Conservation (phyloP, 1,140 invertebrate species). For the Brachionus rubens region DNA sequence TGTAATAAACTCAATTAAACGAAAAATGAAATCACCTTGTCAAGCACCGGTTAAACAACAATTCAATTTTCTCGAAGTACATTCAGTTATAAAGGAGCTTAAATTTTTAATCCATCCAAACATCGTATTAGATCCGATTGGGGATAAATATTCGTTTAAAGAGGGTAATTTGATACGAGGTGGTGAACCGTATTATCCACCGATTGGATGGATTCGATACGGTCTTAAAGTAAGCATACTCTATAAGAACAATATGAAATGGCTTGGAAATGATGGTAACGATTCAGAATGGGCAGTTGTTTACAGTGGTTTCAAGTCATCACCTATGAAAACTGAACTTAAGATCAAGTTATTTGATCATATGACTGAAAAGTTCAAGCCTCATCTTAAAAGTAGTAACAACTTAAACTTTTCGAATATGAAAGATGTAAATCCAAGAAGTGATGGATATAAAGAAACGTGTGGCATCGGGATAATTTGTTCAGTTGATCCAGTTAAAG, state of each 20-base stretch:
- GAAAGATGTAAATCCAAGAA: not conserved
- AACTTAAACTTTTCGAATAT: slow-evolving; percentile 13
- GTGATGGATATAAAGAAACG: not conserved
- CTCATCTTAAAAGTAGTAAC: slow-evolving; percentile 10
- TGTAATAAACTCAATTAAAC: not conserved
- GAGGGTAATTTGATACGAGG: not conserved
- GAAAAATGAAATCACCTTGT: not conserved
- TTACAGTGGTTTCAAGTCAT: not conserved
- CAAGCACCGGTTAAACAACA: not conserved
- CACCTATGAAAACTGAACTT: not conserved
- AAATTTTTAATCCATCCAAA: slow-evolving; percentile 7
- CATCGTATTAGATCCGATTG: not conserved
- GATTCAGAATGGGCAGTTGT: slow-evolving; percentile 3
- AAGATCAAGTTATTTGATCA: not conserved
- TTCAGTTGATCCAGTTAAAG: not conserved
- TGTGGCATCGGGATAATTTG: slow-evolving; percentile 12
- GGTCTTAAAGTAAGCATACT: not conserved
- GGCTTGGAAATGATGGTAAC: not conserved
- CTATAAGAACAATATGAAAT: not conserved
- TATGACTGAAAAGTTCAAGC: not conserved
- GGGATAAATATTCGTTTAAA: not conserved
- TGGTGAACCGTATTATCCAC: slow-evolving; percentile 4
- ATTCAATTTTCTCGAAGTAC: not conserved
- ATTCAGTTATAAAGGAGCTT: slow-evolving; percentile 9
- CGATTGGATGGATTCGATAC: slow-evolving; percentile 3